Base-by-base conservation (phyloP, 2,113 vertebrate species). In the Psettodes erumei region DNA sequence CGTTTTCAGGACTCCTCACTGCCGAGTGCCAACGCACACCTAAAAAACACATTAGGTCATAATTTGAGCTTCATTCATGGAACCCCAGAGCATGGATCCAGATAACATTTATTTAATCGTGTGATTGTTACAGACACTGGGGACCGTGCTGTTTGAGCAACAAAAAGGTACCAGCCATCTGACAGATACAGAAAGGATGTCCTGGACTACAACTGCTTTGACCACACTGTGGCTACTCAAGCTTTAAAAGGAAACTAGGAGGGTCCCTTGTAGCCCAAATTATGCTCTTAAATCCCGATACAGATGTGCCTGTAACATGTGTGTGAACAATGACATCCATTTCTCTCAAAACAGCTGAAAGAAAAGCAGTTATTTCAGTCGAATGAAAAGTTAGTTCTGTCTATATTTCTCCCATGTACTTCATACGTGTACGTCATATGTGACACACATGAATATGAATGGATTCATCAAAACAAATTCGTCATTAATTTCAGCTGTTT, bases 1-100 rank as follows among this genome's bases (percentile, higher is more conserved):
- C 12, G 30, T 74, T 68, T 61, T 45, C 21, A 77, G 50, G 23
- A 60, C 32, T 48, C 23, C n/a, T 15, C 19, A 2, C 1, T 43
- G n/a, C 7, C 8, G 3, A 30, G 19, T n/a, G 8, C 15, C 32
- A 75, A 82, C 38, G 53, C n/a, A n/a, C 12, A 0, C 25, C n/a
- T 16, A 61, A 32, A 58, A 12, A 67, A 50, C 47, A 71, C 5
- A 13, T 4, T 13, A n/a, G n/a, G n/a, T n/a, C n/a, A 33, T 27
- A 2, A 28, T 18, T 18, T 27, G 2, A 56, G 33, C 3, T 42
- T 25, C 23, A 21, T 28, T 65, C 0, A 51, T 48, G 16, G 12
- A 59, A 23, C 9, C 19, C 45, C 6, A 43, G 6, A 30, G 3
- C 3, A 16, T 33, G 8, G 4, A 51, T 35, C 18, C 1, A 47